Evolutionary conservation across 2,797 vertebrate genomes (phyloP), one percentile per base, ranked within the genome.

Genomic region (Scyliorhinus canicula): DNA sequence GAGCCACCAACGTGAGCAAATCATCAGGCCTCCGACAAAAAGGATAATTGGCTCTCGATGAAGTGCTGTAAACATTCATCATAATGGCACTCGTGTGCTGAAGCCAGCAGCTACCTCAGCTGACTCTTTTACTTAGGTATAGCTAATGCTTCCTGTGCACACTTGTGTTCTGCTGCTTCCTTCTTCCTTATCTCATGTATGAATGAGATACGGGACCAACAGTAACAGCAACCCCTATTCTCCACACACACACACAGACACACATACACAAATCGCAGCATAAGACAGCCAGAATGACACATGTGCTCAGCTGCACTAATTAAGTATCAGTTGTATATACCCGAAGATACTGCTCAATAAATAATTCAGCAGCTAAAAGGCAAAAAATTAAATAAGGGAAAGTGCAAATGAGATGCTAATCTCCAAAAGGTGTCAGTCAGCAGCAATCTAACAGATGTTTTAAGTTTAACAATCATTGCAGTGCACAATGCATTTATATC

Each of bases 21-120:
- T 97, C 96, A 97, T 96, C 96, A 96, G 96, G 96, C 96, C 95
- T 97, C 96, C 96, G 69, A 96, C 95, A 95, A 96, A 96, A 96
- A 96, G 95, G 93, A 96, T 97, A 97, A 98, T 96, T 97, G 96
- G 95, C 96, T 97, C 96, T 97, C 96, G 96, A 96, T 96, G 96
- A 96, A 97, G 96, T 96, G 96, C 95, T 95, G 95, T 96, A 97
- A 97, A 97, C 96, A 97, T 96, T 97, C 96, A 96, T 95, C 95
- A 95, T 69, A 96, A 96, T 95, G 95, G 95, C 95, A 96, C 95
- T 96, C 95, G 91, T 95, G 96, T 96, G 95, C 96, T 96, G 95
- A 96, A 96, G 96, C 60, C 60, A 95, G 88, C 95, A 95, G 95
- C 95, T 96, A 96, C 88, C 95, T 52, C 95, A 95, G 95, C 95